Evolutionary conservation across 2,888 invertebrate species (phyloP), one percentile per base, ranked within the genome.

Genomic region (Campoplex capitator): DNA sequence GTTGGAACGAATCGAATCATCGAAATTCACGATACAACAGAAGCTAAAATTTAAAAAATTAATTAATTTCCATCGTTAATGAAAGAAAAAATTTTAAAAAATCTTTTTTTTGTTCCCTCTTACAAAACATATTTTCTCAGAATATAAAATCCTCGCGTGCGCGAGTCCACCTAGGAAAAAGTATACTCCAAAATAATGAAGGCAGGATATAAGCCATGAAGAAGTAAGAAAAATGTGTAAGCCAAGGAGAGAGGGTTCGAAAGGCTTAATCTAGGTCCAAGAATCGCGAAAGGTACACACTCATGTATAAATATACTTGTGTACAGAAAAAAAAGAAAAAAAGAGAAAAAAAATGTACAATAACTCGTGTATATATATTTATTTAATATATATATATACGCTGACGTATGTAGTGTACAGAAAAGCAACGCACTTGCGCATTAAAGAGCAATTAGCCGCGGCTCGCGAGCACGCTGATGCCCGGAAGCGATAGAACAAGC

Each of bases 401-500:
- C 74, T 58, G 42, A 73, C 75, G 68, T 83, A 82, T 88, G 90
- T 91, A 92, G 84, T 89, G 88, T 90, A 90, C 90, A 92, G 92
- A 91, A 92, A 92, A 92, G 91, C 89, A 91, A 91, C 90, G 89
- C 90, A 91, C 91, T 90, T 91, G 91, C 91, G 92, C 93, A 93
- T 93, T 93, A 93, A 93, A 93, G 92, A 92, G 93, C 93, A 93
- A 93, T 93, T 93, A 93, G 93, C 93, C 91, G 93, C 93, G 93
- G 93, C 92, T 93, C 91, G 92, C 93, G 93, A 93, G 93, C 93
- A 93, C 93, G 91, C 92, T 93, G 93, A 93, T 93, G 93, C 93
- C 93, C 93, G 93, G 93, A 93, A 93, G 93, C 92, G 93, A 93
- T 93, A 93, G 93, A 93, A 93, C 92, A 90, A 89, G 90, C 91